phyloP scores from a whole-genome alignment of 2,797 vertebrate species.

The Lerista edwardsae region DNA sequence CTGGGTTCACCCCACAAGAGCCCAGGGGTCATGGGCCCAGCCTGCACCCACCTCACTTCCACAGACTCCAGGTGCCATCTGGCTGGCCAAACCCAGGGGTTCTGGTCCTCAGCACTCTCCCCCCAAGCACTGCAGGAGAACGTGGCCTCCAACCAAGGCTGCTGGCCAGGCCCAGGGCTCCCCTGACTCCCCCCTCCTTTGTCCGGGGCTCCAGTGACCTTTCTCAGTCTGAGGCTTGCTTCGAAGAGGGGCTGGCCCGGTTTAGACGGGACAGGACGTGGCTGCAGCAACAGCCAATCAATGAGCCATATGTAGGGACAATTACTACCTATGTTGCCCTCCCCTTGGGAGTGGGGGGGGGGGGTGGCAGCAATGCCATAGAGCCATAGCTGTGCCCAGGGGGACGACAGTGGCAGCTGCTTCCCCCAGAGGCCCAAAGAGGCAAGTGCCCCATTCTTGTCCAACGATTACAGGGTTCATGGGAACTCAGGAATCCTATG shows the following conservation, averaged over 20 bases:
- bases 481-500: not conserved
- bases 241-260: not conserved
- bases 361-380: too few species aligned
- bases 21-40: too few species aligned
- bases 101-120: not conserved
- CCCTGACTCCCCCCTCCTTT: too few species aligned
- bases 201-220: not conserved
- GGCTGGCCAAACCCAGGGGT: not conserved
- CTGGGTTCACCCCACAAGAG: too few species aligned
- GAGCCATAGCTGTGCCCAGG: not conserved
- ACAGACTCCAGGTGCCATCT: not conserved
- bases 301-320: not conserved
- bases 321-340: not conserved
- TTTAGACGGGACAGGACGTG: not conserved
- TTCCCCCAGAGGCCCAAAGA: not conserved
- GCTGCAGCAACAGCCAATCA: not conserved
- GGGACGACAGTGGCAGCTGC: not conserved
- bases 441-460: not conserved
- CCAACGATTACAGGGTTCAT: constrained; percentile 7
- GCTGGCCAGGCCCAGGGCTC: not conserved
- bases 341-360: not conserved
- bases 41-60: too few species aligned
- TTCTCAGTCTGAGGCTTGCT: not conserved
- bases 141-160: not conserved
- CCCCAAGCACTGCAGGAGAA: too few species aligned